Evolutionary conservation across 2,113 vertebrate genomes (phyloP).

Genomic region (Chaetura pelagica): DNA sequence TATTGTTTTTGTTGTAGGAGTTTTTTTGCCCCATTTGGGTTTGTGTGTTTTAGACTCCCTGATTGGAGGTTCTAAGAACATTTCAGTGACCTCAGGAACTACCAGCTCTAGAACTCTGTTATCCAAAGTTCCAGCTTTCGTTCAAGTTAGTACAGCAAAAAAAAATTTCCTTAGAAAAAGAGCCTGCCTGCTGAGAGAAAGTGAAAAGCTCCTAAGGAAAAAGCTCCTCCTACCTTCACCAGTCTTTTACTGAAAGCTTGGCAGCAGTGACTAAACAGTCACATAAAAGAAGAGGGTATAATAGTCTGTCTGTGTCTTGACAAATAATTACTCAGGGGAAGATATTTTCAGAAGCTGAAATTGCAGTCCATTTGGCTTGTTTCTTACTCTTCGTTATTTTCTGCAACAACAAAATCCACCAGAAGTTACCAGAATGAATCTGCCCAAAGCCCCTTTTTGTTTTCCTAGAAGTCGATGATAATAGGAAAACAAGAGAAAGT

Average conservation of each 20-base stretch:
- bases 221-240: slow-evolving; percentile 41
- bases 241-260: slow-evolving; percentile 48
- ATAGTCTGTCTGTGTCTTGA: slow-evolving; percentile 48
- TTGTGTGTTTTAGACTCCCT: background rate
- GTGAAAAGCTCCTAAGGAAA: slow-evolving; percentile 28
- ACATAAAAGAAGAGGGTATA: slow-evolving; percentile 43
- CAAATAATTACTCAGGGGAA: slow-evolving; percentile 35
- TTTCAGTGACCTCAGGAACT: background rate
- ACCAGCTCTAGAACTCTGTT: background rate
- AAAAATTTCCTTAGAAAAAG: background rate
- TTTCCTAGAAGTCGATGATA: background rate
- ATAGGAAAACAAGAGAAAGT: background rate
- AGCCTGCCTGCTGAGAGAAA: slow-evolving; percentile 1
- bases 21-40: background rate
- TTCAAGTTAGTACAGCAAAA: background rate
- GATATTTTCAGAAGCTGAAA: slow-evolving; percentile 31
- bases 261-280: slow-evolving; percentile 42
- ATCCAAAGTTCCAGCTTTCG: background rate
- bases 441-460: background rate
- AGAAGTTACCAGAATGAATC: background rate
- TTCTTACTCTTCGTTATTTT: slow-evolving; percentile 24
- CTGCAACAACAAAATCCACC: background rate
- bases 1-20: background rate
- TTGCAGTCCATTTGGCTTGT: slow-evolving; percentile 14
- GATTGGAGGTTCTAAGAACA: background rate